Evolutionary conservation across 1,140 invertebrate genomes (phyloP).

Genomic region (Drosophila pruinosa): DNA sequence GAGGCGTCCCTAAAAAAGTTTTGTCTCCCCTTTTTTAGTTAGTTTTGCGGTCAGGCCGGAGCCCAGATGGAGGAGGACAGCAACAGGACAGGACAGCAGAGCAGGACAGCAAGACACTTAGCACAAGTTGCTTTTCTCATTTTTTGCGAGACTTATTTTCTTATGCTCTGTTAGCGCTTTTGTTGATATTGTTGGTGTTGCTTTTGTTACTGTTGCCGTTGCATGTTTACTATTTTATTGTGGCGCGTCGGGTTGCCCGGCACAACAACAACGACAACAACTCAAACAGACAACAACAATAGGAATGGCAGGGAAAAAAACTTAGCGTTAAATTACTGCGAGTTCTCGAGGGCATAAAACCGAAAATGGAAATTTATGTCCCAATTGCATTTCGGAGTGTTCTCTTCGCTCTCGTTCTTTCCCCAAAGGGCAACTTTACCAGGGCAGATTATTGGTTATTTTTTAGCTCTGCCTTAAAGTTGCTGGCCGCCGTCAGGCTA

Average conservation of each 20-base stretch:
- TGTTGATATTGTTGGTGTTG: background rate
- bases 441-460: conserved; percentile 61
- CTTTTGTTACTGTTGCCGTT: background rate
- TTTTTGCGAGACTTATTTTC: conserved; percentile 9
- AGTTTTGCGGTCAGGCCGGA: conserved; percentile 26
- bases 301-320: conserved; percentile 44
- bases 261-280: conserved; percentile 4
- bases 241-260: conserved; percentile 25
- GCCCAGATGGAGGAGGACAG: background rate
- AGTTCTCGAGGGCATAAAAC: conserved; percentile 73
- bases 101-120: conserved; percentile 47
- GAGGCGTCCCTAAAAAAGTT: conserved; percentile 28
- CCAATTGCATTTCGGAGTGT: conserved; percentile 68
- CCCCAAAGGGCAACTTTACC: conserved; percentile 38
- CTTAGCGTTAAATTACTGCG: conserved; percentile 79
- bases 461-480: conserved; percentile 3
- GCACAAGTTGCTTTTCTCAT: conserved; percentile 13
- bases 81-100: background rate
- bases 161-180: background rate
- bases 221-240: conserved; percentile 66
- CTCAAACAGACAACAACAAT: background rate
- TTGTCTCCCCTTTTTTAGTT: conserved; percentile 26
- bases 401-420: background rate
- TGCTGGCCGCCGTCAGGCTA: conserved; percentile 28
- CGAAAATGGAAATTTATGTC: conserved; percentile 80